phyloP scores from a whole-genome alignment of 2,888 invertebrate species.

The Latrodectus elegans region DNA sequence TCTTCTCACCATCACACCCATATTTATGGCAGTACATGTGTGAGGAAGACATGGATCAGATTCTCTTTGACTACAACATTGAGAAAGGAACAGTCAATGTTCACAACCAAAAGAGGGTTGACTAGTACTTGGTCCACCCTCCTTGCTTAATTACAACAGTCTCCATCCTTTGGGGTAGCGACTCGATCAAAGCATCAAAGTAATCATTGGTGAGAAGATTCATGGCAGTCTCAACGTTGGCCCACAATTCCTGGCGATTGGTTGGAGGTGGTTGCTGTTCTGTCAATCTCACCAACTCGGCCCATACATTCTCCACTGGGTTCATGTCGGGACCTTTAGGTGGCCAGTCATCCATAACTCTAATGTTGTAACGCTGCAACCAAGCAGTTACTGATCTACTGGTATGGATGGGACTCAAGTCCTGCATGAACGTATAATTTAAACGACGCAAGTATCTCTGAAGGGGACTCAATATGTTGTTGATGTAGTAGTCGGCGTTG shows the following conservation, averaged over 20 bases:
- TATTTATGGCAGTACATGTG: too few relatives aligned
- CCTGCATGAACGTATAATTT: slow-evolving; percentile 25
- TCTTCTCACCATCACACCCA: too few relatives aligned
- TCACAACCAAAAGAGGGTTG: not conserved
- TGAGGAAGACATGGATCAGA: not conserved
- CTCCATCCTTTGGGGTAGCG: not conserved
- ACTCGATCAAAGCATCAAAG: too few relatives aligned
- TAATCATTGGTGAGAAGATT: not conserved
- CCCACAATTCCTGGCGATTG: slow-evolving; percentile 5
- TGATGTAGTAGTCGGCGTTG: not conserved
- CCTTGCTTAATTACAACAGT: slow-evolving; percentile 13
- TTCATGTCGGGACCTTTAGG: slow-evolving; percentile 41
- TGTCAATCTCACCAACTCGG: too few relatives aligned
- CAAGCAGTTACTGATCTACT: not conserved
- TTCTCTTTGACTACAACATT: slow-evolving; percentile 14
- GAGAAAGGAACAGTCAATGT: not conserved
- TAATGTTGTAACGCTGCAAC: not conserved
- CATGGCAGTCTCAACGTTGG: not conserved
- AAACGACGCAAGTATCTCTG: not conserved
- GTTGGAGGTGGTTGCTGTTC: too few relatives aligned
- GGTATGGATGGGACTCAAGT: slow-evolving; percentile 36
- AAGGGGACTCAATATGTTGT: not conserved
- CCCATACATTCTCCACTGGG: too few relatives aligned
- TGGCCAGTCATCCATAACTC: slow-evolving; percentile 9
- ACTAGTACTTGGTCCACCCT: slow-evolving; percentile 40